Percentiles rank a stretch among this genome's conserved stretches.
Conservation (phyloP, 1,140 invertebrate species). For the Teleogryllus occipitalis region DNA sequence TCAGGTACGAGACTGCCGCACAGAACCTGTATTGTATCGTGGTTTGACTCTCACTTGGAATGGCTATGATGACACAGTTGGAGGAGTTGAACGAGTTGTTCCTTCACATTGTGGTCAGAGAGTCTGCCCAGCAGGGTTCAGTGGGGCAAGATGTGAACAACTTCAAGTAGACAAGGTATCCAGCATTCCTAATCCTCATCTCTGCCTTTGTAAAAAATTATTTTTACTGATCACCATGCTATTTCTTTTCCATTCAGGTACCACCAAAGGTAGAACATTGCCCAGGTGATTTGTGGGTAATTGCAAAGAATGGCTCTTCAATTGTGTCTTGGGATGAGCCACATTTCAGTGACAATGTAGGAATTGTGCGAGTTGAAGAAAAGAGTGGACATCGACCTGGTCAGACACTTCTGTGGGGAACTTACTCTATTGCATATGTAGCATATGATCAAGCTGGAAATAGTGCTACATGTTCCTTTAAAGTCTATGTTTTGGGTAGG, state of each 20-base stretch:
- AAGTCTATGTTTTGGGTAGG: constrained; percentile 83
- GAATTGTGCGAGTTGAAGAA: constrained; percentile 68
- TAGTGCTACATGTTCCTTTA: constrained; percentile 85
- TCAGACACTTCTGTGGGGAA: constrained; percentile 85
- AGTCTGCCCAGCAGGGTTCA: constrained; percentile 75
- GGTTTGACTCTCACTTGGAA: constrained; percentile 84
- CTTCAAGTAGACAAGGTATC: constrained; percentile 68
- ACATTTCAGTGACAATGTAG: constrained; percentile 80
- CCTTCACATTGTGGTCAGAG: constrained; percentile 86
- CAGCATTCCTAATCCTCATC: background rate
- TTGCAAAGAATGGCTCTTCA: constrained; percentile 83
- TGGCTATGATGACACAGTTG: constrained; percentile 78
- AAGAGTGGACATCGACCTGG: constrained; percentile 82
- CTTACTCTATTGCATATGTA: constrained; percentile 87
- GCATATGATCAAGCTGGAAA: constrained; percentile 87
- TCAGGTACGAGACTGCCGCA: constrained; percentile 68
- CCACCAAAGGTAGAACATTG: constrained; percentile 81
- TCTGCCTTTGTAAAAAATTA: background rate
- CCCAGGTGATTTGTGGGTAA: constrained; percentile 88
- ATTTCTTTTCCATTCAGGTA: constrained; percentile 33
- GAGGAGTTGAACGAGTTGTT: constrained; percentile 84
- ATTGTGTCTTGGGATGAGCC: constrained; percentile 93
- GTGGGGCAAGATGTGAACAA: constrained; percentile 73
- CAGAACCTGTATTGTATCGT: constrained; percentile 80
- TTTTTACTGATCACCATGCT: background rate